These are phyloP conservation scores for Phyllotreta striolata DNA, from an alignment of 2,888 invertebrate genomes.

Conservation along the genomic window DNA sequence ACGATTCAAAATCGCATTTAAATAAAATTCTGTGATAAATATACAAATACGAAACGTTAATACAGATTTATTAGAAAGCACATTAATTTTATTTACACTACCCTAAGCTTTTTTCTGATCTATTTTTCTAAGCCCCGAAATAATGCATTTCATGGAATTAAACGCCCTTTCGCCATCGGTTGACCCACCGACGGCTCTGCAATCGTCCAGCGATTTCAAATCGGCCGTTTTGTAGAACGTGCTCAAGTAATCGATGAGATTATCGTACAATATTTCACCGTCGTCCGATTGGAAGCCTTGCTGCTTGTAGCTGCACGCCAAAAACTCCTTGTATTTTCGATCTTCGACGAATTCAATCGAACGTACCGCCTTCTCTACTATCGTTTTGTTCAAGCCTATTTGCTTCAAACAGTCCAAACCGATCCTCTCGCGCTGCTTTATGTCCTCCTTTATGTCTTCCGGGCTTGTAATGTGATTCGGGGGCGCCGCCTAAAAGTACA, in stretches of 20 bases:
- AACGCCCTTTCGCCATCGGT: constrained; percentile 45
- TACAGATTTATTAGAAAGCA: no score
- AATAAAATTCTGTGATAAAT: no score
- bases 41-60: no score
- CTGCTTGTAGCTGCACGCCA: constrained; percentile 53
- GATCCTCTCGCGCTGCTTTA: constrained; percentile 39
- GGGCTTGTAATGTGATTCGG: neutral
- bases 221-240: constrained; percentile 42
- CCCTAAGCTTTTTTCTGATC: no score
- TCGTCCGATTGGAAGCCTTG: constrained; percentile 50
- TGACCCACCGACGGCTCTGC: constrained; percentile 35
- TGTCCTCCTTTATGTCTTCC: constrained; percentile 19
- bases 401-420: constrained; percentile 48
- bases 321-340: constrained; percentile 48
- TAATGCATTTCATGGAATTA: constrained; percentile 41
- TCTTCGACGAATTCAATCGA: constrained; percentile 39
- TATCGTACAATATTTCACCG: constrained; percentile 50
- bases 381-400: constrained; percentile 44
- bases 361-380: constrained; percentile 43
- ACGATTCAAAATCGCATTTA: constrained; percentile 50
- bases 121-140: no score
- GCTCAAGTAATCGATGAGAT: constrained; percentile 47
- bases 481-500: constrained; percentile 24
- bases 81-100: no score
- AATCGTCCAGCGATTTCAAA: constrained; percentile 39